Evolutionary conservation across 2,888 invertebrate species (phyloP).

Genomic region (Clanis bilineata): DNA sequence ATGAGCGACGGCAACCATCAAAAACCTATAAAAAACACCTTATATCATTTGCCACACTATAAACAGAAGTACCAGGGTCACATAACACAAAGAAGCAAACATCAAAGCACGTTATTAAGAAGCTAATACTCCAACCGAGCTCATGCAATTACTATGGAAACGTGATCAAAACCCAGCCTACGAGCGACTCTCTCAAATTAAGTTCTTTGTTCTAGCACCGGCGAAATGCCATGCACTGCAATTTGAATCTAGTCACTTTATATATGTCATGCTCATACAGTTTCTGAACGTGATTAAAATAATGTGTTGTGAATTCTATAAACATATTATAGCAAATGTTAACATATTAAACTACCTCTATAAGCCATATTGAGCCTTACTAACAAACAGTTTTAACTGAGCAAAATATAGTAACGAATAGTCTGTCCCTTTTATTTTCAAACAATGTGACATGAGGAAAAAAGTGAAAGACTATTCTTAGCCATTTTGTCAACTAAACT

Average conservation of each 20-base stretch:
- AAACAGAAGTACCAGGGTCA: not conserved
- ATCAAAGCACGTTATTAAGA: not conserved
- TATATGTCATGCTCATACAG: not conserved
- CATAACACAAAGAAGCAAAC: not conserved
- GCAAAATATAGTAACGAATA: no score
- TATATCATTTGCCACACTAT: not conserved
- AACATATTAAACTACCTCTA: no score
- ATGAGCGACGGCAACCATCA: no score
- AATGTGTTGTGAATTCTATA: no score
- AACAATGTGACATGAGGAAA: no score
- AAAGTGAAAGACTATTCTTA: no score
- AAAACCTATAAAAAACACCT: not conserved
- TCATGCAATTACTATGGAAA: not conserved
- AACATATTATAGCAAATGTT: no score
- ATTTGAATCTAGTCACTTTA: constrained; percentile 22
- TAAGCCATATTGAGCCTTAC: no score
- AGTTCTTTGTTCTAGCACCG: constrained; percentile 34
- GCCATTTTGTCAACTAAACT: no score
- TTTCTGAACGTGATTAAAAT: not conserved
- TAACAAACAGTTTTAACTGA: no score
- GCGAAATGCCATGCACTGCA: constrained; percentile 21
- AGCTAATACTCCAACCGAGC: constrained; percentile 4
- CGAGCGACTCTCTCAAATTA: constrained; percentile 32
- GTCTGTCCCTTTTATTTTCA: no score
- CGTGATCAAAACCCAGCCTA: constrained; percentile 30